Conservation (phyloP, 1,140 invertebrate genomes). For the Wiebesia pumilae region DNA sequence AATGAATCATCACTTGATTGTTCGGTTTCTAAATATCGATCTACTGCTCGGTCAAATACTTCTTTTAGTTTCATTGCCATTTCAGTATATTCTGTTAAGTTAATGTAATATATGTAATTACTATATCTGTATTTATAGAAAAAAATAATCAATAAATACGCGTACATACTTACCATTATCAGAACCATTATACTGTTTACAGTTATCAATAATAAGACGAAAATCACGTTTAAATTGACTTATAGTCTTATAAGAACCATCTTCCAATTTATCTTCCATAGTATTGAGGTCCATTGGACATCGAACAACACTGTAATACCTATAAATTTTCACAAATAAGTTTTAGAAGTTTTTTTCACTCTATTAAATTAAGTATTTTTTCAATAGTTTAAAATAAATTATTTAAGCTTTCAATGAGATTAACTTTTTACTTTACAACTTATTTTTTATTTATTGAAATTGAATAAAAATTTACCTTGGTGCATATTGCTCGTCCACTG, state of each 20-base stretch:
- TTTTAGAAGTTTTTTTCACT: too few relatives aligned
- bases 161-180: constrained; percentile 84
- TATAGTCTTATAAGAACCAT: constrained; percentile 85
- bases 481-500: constrained; percentile 92
- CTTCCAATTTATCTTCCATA: constrained; percentile 91
- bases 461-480: constrained; percentile 81
- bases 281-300: constrained; percentile 90
- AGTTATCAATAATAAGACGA: constrained; percentile 93
- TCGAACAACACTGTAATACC: constrained; percentile 74
- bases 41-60: constrained; percentile 85
- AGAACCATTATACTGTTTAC: constrained; percentile 91
- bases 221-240: constrained; percentile 91
- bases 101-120: constrained; percentile 47
- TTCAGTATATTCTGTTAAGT: constrained; percentile 86
- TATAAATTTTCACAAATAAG: constrained; percentile 59
- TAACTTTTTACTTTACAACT: background rate
- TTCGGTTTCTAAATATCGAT: constrained; percentile 86
- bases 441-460: background rate
- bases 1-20: constrained; percentile 81
- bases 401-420: background rate
- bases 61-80: constrained; percentile 89
- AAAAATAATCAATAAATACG: constrained; percentile 6
- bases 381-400: background rate
- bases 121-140: background rate
- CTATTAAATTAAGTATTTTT: background rate